Percentiles rank a stretch among this genome's conserved stretches.
Evolutionary conservation across 30 jellyfish, hydroid and myxozoan species (phyloP).

Genomic region (Haliclystus octoradiatus): DNA sequence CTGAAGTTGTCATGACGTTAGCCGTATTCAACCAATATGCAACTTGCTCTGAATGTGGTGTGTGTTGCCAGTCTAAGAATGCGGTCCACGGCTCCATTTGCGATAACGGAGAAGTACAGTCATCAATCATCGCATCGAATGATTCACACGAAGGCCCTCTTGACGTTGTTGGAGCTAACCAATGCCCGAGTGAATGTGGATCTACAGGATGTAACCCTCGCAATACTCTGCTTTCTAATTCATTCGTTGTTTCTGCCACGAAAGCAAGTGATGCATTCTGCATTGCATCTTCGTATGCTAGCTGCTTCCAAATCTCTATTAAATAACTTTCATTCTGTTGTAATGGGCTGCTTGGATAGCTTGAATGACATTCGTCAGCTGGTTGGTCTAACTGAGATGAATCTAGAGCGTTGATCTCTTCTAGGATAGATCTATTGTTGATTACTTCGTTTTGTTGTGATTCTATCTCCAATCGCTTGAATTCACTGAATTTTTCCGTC

Average conservation of each 20-base stretch:
- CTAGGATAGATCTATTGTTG: too few species aligned
- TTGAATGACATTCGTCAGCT: too few species aligned
- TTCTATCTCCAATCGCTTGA: too few species aligned
- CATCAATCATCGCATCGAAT: not conserved
- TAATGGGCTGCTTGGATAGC: too few species aligned
- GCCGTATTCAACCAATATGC: not conserved
- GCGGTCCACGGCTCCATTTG: not conserved
- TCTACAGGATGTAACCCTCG: not conserved
- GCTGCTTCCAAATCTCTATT: too few species aligned
- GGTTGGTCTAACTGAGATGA: too few species aligned
- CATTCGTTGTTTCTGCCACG: not conserved
- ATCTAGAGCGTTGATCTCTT: too few species aligned
- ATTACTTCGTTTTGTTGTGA: too few species aligned
- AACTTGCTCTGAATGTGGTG: not conserved
- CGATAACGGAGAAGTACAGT: not conserved
- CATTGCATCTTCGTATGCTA: not conserved
- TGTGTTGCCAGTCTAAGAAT: not conserved
- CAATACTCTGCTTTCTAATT: not conserved
- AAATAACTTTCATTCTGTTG: too few species aligned
- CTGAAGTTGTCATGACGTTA: too few species aligned
- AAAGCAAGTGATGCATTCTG: not conserved
- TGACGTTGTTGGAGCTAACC: not conserved
- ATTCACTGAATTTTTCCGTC: too few species aligned
- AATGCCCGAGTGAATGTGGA: not conserved
- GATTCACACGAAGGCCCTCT: not conserved